Percentiles rank a stretch among this genome's conserved stretches.
Conservation (phyloP, 2,888 invertebrate species). For the Xanthorhoe designata region DNA sequence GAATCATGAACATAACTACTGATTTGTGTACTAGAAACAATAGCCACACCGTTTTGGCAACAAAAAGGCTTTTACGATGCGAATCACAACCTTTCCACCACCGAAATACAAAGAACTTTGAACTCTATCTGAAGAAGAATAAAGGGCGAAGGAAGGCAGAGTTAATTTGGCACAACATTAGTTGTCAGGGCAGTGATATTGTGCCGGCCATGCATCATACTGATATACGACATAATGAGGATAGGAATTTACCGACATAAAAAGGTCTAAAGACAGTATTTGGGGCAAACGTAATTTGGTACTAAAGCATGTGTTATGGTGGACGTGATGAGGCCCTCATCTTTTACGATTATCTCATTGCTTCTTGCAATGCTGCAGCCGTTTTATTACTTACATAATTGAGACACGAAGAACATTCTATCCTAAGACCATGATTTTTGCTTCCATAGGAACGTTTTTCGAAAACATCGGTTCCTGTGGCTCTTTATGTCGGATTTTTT, state of each 20-base stretch:
- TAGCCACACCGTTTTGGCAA: conserved; percentile 47
- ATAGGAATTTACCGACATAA: conserved; percentile 53
- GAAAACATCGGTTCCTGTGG: no score
- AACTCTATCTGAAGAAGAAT: conserved; percentile 20
- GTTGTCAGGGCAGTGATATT: conserved; percentile 54
- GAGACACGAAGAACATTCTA: not conserved
- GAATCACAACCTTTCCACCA: conserved; percentile 10
- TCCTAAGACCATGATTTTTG: no score
- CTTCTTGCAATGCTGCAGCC: not conserved
- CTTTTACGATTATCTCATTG: conserved; percentile 8
- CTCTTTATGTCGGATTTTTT: no score
- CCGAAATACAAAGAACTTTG: conserved; percentile 14
- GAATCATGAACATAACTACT: conserved; percentile 48
- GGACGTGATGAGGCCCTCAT: conserved; percentile 25
- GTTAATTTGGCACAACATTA: conserved; percentile 50
- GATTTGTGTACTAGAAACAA: conserved; percentile 51
- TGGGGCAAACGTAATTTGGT: conserved; percentile 40
- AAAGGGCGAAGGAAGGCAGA: conserved; percentile 1
- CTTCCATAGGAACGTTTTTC: no score
- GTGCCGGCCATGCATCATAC: conserved; percentile 54
- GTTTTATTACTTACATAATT: not conserved
- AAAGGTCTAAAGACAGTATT: conserved; percentile 46
- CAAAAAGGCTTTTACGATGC: conserved; percentile 46
- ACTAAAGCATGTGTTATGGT: conserved; percentile 34
- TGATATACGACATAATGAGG: conserved; percentile 63